These are phyloP conservation scores for Drosophila ohnishii DNA, from an alignment of 1,140 invertebrate genomes.

Conservation along the genomic window DNA sequence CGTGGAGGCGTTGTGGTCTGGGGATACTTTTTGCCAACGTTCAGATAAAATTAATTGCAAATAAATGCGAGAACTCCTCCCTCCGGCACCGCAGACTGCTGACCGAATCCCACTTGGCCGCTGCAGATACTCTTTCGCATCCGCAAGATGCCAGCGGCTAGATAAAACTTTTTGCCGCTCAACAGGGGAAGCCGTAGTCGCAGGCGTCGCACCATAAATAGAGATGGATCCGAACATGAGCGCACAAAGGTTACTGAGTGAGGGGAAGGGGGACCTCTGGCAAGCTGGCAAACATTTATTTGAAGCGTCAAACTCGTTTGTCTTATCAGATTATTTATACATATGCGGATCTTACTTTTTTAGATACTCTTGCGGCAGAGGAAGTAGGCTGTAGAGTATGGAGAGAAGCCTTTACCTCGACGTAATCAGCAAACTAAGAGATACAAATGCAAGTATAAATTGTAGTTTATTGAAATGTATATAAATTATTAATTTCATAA, in stretches of 20 bases:
- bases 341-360: conserved; percentile 48
- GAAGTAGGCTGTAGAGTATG: background rate
- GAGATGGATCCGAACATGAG: conserved; percentile 54
- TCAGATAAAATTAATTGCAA: conserved; percentile 74
- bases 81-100: conserved; percentile 20
- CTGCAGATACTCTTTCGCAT: conserved; percentile 61
- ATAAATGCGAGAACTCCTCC: conserved; percentile 35
- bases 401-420: background rate
- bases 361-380: conserved; percentile 28
- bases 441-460: background rate
- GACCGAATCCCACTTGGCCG: conserved; percentile 18
- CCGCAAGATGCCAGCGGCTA: conserved; percentile 66
- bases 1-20: conserved; percentile 43
- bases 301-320: conserved; percentile 82
- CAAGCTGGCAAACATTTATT: conserved; percentile 75
- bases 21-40: conserved; percentile 54
- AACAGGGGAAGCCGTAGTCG: conserved; percentile 59
- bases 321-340: conserved; percentile 78
- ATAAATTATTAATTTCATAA: too few species aligned
- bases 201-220: conserved; percentile 63
- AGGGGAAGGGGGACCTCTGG: background rate
- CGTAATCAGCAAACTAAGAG: background rate
- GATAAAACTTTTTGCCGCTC: conserved; percentile 51
- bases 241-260: conserved; percentile 24
- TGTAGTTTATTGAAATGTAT: background rate